phyloP scores from a whole-genome alignment of 2,113 vertebrate genomes.

The Microcebus tavaratra region DNA sequence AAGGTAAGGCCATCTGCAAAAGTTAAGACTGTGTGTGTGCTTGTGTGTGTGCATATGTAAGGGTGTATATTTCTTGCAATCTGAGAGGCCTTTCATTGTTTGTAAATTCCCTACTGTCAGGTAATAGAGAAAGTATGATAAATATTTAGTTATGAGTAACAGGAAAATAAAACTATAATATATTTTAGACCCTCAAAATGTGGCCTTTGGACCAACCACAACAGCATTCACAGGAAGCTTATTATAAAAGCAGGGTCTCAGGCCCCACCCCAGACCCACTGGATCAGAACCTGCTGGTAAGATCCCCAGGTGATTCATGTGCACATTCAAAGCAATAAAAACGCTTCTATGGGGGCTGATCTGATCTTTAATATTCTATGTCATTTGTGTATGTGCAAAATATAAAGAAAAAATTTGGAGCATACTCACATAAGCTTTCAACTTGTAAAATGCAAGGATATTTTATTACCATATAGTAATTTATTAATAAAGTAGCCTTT shows the following conservation, averaged over 20 bases:
- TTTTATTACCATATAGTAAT: not conserved
- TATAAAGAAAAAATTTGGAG: not conserved
- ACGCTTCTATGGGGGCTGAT: not conserved
- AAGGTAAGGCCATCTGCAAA: slow-evolving; percentile 58
- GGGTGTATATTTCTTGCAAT: not conserved
- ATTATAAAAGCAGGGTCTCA: not conserved
- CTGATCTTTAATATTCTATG: not conserved
- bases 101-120: not conserved
- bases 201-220: not conserved
- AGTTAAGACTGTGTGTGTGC: slow-evolving; percentile 16
- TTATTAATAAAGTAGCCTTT: slow-evolving; percentile 21
- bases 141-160: slow-evolving; percentile 24
- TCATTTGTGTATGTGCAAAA: not conserved
- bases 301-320: not conserved
- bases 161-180: not conserved
- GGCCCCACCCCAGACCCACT: not conserved
- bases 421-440: not conserved
- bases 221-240: not conserved
- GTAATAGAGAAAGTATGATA: slow-evolving; percentile 35
- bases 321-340: not conserved
- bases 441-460: not conserved
- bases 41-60: not conserved
- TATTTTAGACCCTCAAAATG: not conserved
- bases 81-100: slow-evolving; percentile 37
- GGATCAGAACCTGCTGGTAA: not conserved